phyloP scores from a whole-genome alignment of 2,113 vertebrate species.

The Phalacrocorax brasilianus region DNA sequence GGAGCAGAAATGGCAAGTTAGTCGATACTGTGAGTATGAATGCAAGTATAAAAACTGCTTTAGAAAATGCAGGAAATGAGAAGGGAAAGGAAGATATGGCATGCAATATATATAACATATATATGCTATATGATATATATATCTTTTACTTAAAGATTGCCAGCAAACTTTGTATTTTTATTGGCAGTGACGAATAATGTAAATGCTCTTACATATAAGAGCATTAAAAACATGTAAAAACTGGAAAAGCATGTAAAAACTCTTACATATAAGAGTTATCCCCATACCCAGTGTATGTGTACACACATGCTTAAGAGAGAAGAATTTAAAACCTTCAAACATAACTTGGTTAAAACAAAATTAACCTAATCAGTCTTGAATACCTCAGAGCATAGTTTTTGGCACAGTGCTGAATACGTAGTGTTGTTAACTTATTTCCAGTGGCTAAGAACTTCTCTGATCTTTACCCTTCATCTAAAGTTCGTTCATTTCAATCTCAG shows the following conservation, averaged over 20 bases:
- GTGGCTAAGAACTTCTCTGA: background rate
- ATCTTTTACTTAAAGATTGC: background rate
- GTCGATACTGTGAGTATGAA: conserved; percentile 38
- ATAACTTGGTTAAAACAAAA: background rate
- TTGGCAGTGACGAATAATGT: background rate
- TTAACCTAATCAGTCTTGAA: background rate
- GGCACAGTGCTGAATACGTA: background rate
- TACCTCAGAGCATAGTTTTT: background rate
- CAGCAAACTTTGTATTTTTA: background rate
- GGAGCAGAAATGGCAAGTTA: conserved; percentile 43
- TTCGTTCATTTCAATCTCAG: background rate
- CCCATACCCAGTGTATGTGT: background rate
- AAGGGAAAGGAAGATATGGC: background rate
- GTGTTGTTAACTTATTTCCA: background rate
- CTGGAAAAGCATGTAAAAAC: too few species aligned
- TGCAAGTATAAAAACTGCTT: conserved; percentile 21
- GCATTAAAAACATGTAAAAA: too few species aligned
- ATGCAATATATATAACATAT: background rate
- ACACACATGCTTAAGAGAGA: background rate
- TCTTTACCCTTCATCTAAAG: background rate
- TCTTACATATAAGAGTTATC: background rate
- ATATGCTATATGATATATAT: background rate
- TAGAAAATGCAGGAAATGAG: conserved; percentile 5
- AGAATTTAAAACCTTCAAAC: background rate
- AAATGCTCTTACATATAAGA: background rate